A percentile compares a stretch with the other conserved stretches of the same genome.
These are phyloP conservation scores for Agrotis ipsilon DNA, from an alignment of 2,888 invertebrate species.

Conservation along the genomic window DNA sequence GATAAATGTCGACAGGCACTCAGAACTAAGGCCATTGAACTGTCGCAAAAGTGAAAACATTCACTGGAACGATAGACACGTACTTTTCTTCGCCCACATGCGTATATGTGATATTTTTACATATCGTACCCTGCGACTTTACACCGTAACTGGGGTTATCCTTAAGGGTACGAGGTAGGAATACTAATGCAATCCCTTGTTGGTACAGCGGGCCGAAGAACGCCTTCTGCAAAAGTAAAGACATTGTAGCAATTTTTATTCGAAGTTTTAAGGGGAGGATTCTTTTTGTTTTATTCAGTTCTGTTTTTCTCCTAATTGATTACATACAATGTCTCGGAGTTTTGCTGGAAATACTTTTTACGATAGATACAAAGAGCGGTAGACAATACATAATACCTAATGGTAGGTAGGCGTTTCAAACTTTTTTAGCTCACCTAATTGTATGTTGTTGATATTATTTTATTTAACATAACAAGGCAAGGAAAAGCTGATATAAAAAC, in stretches of 20 bases:
- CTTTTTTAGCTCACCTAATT: too few relatives aligned
- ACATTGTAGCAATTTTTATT: slow-evolving; percentile 58
- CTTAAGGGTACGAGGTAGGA: slow-evolving; percentile 52
- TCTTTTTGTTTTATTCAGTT: slow-evolving; percentile 7
- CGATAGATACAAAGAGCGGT: not conserved
- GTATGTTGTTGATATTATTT: too few relatives aligned
- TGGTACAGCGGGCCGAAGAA: slow-evolving; percentile 41
- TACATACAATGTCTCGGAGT: not conserved
- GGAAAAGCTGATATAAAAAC: not conserved
- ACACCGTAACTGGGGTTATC: slow-evolving; percentile 64
- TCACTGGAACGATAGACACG: slow-evolving; percentile 50
- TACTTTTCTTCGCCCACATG: slow-evolving; percentile 43
- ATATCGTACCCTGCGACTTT: slow-evolving; percentile 57
- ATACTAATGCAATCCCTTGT: slow-evolving; percentile 64
- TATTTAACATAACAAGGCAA: too few relatives aligned
- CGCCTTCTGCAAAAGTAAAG: slow-evolving; percentile 38
- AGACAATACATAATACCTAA: too few relatives aligned
- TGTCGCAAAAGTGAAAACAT: slow-evolving; percentile 57
- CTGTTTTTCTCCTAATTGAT: slow-evolving; percentile 8
- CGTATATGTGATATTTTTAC: slow-evolving; percentile 57
- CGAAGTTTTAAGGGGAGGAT: slow-evolving; percentile 24
- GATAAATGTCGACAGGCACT: slow-evolving; percentile 43
- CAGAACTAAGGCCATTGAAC: slow-evolving; percentile 42
- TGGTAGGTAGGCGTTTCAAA: too few relatives aligned
- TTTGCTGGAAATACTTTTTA: not conserved